phyloP scores from a whole-genome alignment of 2,888 invertebrate genomes.

The Maniola hyperantus region DNA sequence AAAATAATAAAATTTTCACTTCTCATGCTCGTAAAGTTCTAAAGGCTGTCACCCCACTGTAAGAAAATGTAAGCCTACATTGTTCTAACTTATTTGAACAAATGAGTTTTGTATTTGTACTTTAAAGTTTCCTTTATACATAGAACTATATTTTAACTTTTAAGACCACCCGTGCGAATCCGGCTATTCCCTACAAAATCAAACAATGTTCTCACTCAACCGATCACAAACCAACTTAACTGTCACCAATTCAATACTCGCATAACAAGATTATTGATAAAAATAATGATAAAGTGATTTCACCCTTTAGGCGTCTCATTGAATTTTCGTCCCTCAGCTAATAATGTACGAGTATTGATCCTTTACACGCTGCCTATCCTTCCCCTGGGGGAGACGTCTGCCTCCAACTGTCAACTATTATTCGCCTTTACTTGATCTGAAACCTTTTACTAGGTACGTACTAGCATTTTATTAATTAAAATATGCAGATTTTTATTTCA shows the following conservation, averaged over 20 bases:
- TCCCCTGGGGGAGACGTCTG: conserved; percentile 12
- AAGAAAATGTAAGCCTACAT: no score
- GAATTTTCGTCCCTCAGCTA: conserved; percentile 12
- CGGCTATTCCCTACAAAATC: no score
- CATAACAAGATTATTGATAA: background rate
- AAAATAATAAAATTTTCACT: no score
- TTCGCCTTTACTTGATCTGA: conserved; percentile 11
- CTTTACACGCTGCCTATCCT: conserved; percentile 5
- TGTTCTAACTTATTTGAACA: no score
- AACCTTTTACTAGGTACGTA: conserved; percentile 14
- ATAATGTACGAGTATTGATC: conserved; percentile 17
- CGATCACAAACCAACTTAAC: background rate
- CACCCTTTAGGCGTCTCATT: conserved; percentile 12
- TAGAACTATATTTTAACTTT: no score
- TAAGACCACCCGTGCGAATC: no score
- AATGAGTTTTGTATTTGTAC: no score
- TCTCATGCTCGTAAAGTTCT: no score
- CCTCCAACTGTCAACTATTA: conserved; percentile 18
- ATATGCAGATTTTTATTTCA: background rate
- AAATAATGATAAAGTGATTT: conserved; percentile 10
- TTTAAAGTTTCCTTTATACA: no score
- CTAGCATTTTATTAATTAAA: background rate
- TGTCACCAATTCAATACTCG: background rate
- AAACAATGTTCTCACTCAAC: no score
- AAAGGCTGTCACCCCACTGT: no score